A percentile compares a stretch with the other conserved stretches of the same genome.
Evolutionary conservation across 2,797 vertebrate genomes (phyloP).

Genomic region (Crypturellus tataupa): DNA sequence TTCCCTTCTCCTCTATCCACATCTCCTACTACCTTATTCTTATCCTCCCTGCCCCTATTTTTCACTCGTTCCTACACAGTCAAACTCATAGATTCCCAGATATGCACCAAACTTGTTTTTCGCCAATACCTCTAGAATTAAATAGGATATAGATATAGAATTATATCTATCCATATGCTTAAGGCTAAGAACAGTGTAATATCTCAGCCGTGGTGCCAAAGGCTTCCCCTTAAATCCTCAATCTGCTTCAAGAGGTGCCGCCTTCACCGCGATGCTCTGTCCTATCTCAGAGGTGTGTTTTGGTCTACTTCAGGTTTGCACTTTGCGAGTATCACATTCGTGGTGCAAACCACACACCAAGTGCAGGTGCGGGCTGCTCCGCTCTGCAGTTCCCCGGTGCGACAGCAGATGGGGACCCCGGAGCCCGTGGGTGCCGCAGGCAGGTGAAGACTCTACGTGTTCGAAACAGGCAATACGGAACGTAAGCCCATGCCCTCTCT

Average conservation of each 20-base stretch:
- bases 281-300: not conserved
- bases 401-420: constrained; percentile 62
- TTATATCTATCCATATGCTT: not conserved
- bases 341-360: not conserved
- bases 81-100: not conserved
- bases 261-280: not conserved
- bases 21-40: not conserved
- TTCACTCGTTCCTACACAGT: not conserved
- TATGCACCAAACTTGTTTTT: not conserved
- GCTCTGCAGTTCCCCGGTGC: not conserved
- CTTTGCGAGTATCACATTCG: not conserved
- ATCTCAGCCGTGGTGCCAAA: not conserved
- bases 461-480: not conserved
- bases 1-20: not conserved
- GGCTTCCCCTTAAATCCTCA: not conserved
- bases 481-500: not conserved
- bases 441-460: not conserved
- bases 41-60: not conserved
- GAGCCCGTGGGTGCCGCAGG: not conserved
- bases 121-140: not conserved
- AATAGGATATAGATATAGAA: no score
- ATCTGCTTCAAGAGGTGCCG: not conserved
- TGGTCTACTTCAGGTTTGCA: not conserved
- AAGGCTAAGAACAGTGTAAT: not conserved
- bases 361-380: rapidly evolving